Conservation (phyloP, 2,113 vertebrate species). For the Pseudorectes ferrugineus region DNA sequence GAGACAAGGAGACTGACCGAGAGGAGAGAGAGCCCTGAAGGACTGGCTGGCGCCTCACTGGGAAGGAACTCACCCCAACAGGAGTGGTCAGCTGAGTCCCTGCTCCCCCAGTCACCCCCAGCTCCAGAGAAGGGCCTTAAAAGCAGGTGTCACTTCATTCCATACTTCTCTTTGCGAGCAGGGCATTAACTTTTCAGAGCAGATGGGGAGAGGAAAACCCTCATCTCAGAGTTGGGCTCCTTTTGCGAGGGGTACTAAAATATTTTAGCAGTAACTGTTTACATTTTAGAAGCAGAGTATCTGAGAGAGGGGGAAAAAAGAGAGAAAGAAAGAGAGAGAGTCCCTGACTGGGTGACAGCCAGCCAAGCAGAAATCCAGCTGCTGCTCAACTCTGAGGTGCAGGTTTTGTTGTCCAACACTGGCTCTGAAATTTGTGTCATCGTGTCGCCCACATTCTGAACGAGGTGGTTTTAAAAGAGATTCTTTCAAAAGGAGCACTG, state of each 20-base stretch:
- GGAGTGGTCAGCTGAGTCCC: constrained; percentile 72
- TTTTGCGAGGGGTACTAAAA: constrained; percentile 53
- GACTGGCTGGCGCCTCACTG: constrained; percentile 72
- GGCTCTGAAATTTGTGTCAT: constrained; percentile 69
- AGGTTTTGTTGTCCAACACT: constrained; percentile 76
- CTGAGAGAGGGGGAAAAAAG: background rate
- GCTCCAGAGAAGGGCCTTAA: constrained; percentile 73
- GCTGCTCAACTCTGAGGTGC: constrained; percentile 73
- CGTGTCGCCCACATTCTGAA: constrained; percentile 70
- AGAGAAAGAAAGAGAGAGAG: background rate
- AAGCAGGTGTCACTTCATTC: constrained; percentile 74
- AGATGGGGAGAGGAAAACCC: constrained; percentile 77
- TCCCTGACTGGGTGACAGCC: constrained; percentile 22
- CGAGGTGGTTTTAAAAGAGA: constrained; percentile 74
- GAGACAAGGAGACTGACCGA: constrained; percentile 76
- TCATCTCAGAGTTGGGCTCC: constrained; percentile 83
- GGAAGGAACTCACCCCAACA: constrained; percentile 66
- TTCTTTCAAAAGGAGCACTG: constrained; percentile 71
- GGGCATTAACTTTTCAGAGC: constrained; percentile 69
- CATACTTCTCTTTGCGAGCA: constrained; percentile 72
- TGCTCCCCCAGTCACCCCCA: constrained; percentile 70
- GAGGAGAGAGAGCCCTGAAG: constrained; percentile 67
- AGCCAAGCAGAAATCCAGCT: constrained; percentile 42
- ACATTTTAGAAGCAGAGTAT: constrained; percentile 53
- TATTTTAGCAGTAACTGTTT: constrained; percentile 50